Percentiles rank a stretch among this genome's conserved stretches.
These are phyloP conservation scores for Melanargia galathea DNA, from an alignment of 2,888 invertebrate species.

Conservation along the genomic window DNA sequence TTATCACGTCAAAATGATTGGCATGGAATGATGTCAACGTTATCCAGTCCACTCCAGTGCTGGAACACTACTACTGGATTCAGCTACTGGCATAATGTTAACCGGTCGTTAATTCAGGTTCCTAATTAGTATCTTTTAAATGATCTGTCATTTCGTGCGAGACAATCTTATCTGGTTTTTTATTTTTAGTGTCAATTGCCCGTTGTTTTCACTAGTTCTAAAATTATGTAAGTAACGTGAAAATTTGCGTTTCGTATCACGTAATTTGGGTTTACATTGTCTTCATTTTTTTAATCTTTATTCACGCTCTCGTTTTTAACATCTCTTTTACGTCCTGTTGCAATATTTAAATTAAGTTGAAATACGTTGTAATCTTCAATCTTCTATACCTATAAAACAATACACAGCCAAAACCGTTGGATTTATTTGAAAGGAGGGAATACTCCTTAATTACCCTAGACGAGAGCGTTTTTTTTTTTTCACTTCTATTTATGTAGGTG, in stretches of 20 bases:
- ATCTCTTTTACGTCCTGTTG: background rate
- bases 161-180: conserved; percentile 12
- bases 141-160: conserved; percentile 9
- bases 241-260: conserved; percentile 6
- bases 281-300: background rate
- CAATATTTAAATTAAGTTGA: background rate
- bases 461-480: no score
- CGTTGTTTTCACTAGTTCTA: background rate
- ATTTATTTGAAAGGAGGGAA: no score
- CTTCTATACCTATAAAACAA: no score
- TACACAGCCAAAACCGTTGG: no score
- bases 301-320: background rate
- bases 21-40: background rate
- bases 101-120: background rate
- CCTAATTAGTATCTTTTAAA: conserved; percentile 14
- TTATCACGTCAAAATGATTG: no score
- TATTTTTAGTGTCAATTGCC: conserved; percentile 23
- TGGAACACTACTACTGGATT: background rate
- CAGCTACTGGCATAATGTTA: background rate
- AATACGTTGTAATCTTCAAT: background rate
- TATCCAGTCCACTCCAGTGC: background rate
- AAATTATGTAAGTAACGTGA: conserved; percentile 3
- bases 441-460: no score
- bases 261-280: conserved; percentile 2
- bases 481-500: no score